These are phyloP conservation scores for Pseudopodoces humilis DNA, from an alignment of 2,113 vertebrate genomes.

Conservation along the genomic window DNA sequence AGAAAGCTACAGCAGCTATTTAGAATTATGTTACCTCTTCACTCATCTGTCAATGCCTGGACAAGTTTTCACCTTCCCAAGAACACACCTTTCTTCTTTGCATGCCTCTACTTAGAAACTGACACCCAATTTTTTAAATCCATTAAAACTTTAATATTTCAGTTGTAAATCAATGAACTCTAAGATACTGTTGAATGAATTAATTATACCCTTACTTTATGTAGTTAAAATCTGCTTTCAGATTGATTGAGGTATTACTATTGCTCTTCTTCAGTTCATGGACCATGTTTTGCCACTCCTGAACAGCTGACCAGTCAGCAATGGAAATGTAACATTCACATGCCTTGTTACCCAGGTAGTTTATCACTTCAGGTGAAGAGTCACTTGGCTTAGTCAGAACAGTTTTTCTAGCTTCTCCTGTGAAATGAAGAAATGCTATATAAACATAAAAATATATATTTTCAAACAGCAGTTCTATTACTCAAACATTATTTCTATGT, in stretches of 20 bases:
- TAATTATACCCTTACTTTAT: constrained; percentile 78
- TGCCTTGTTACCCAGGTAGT: constrained; percentile 93
- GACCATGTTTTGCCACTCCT: constrained; percentile 92
- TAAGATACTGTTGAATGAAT: neutral
- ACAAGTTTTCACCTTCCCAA: neutral
- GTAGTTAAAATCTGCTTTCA: constrained; percentile 96
- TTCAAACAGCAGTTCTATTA: neutral
- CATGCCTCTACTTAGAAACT: neutral
- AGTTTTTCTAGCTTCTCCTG: constrained; percentile 91
- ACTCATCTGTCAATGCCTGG: neutral
- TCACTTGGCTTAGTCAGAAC: constrained; percentile 90
- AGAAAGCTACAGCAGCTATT: neutral
- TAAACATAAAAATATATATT: rapidly evolving
- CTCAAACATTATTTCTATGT: neutral
- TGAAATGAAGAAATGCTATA: neutral
- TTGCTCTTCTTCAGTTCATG: constrained; percentile 86
- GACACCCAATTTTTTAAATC: neutral
- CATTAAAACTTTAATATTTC: neutral
- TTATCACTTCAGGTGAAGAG: constrained; percentile 90
- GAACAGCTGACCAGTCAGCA: constrained; percentile 91
- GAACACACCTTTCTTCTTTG: neutral
- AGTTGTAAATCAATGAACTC: neutral
- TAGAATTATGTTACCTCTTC: neutral
- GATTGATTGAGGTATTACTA: constrained; percentile 80
- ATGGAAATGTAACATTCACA: constrained; percentile 94